Evolutionary conservation across 2,113 vertebrate species (phyloP).

Genomic region (Phaethon lepturus): DNA sequence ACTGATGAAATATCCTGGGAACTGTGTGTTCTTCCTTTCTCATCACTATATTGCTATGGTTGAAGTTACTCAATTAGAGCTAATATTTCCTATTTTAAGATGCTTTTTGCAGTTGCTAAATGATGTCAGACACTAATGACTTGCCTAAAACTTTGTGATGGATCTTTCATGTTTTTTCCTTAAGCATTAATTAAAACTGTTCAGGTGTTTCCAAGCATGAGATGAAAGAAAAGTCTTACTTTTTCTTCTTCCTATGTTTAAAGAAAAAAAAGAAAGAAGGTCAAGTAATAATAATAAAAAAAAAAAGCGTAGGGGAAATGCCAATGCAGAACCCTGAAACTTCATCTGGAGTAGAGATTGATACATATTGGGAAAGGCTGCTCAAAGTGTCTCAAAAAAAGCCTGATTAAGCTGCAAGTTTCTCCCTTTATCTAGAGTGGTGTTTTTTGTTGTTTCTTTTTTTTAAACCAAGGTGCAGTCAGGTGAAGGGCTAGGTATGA

Average conservation of each 20-base stretch:
- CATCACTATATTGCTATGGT: not conserved
- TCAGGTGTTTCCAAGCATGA: slow-evolving; percentile 18
- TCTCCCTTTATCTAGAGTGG: not conserved
- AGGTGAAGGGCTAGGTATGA: not conserved
- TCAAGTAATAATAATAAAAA: not conserved
- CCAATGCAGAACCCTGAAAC: not conserved
- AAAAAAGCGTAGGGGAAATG: not conserved
- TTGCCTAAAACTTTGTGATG: slow-evolving; percentile 26
- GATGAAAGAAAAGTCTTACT: not conserved
- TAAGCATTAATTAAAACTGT: slow-evolving; percentile 48
- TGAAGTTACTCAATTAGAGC: slow-evolving; percentile 7
- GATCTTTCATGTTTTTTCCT: not conserved
- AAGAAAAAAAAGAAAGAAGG: not conserved
- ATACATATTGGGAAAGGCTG: not conserved
- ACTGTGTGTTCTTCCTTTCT: not conserved
- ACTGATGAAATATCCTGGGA: not conserved
- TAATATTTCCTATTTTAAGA: not conserved
- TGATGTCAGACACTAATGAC: slow-evolving; percentile 9
- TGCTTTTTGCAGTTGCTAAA: not conserved
- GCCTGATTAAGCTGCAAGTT: not conserved
- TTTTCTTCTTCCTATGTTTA: not conserved
- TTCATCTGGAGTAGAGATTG: not conserved
- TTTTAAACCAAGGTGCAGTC: not conserved
- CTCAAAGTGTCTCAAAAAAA: not conserved
- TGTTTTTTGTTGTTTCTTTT: too few relatives aligned